Base-by-base conservation (phyloP, 2,888 invertebrate species). In the Agriopis leucophaearia region DNA sequence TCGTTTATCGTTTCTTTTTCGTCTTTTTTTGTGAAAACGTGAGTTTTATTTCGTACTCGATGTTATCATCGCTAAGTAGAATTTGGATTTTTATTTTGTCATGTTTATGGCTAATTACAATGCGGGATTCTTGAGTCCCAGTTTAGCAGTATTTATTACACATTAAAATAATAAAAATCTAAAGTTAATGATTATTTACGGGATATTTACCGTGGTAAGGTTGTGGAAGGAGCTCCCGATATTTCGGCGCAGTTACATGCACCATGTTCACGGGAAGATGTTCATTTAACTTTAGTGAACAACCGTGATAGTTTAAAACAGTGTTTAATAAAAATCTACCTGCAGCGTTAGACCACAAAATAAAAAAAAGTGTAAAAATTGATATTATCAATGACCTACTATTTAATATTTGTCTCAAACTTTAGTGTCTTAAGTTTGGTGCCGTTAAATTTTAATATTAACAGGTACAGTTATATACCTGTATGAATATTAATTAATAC, bases 11-110 rank as follows among this genome's bases (percentile, higher is more conserved):
- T 58, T 65, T 54, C 9, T 56, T 63, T 51, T 64, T 64, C n/a
- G 51, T 67, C 47, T 52, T 67, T 67, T 57, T 51, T 42, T 52
- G 57, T 47, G 52, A 69, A 69, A 69, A 69, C 69, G 69, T 69
- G 69, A 65, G 52, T 57, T 58, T 65, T 64, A 69, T 62, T 57
- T 38, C 48, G 64, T 54, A 48, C 60, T 64, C 45, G 69, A 64
- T 61, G 56, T 42, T 64, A 69, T 64, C 69, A 52, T 35, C 48
- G 40, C 55, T 59, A 59, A 67, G 50, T 56, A 64, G 51, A 44
- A 44, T 27, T 48, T 57, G 16, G 38, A 38, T 55, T 55, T 51
- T 66, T 66, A 16, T 66, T 50, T 55, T 8, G 8, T 50, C 44
- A 48, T 65, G 50, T 60, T 62, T 52, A 47, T 52, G 40, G 35